Evolutionary conservation across 2,797 vertebrate species (phyloP), one percentile per base, ranked within the genome.

Genomic region (Pangasius larnaudii): DNA sequence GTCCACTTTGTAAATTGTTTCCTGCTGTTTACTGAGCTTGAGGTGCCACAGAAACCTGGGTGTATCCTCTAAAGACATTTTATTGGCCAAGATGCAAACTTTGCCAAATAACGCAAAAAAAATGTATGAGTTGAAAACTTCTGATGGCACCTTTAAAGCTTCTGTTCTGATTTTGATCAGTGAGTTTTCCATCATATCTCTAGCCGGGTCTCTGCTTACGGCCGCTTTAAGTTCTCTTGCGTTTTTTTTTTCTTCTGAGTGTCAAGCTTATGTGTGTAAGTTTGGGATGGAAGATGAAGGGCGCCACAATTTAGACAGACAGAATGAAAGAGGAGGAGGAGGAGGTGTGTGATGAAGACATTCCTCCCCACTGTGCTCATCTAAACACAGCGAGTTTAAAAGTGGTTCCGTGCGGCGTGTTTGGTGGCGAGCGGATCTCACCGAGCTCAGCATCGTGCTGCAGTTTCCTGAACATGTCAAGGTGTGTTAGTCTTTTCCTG

Each of bases 381-480:
- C 93, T 96, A 96, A 97, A 96, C 96, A 96, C 90, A 92, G 93
- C 93, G 94, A 95, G 94, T 95, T 58, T 95, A 93, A 95, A 95
- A 93, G 95, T 91, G 93, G 94, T 93, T 58, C 93, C 18, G 90
- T 81, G 93, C 89, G 84, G 89, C 93, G 94, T 93, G 93, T 93
- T 95, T 94, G 95, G 95, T 95, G 95, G 95, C 93, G 30, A n/a
- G 94, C 92, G 92, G 94, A 93, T 96, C 93, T 94, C 92, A 94
- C 93, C 88, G 89, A 91, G 92, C 92, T 91, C 93, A 89, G 92
- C 27, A 82, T 89, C 89, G 87, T 94, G 93, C 88, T 96, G 93
- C 92, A 92, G 95, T 96, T 97, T 96, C 95, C 93, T 95, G 94
- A 90, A 93, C 93, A 95, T 93, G 96, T 96, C 96, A 95, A 95